phyloP scores from a whole-genome alignment of 1,140 invertebrate genomes.

The Stegodyphus dumicola region DNA sequence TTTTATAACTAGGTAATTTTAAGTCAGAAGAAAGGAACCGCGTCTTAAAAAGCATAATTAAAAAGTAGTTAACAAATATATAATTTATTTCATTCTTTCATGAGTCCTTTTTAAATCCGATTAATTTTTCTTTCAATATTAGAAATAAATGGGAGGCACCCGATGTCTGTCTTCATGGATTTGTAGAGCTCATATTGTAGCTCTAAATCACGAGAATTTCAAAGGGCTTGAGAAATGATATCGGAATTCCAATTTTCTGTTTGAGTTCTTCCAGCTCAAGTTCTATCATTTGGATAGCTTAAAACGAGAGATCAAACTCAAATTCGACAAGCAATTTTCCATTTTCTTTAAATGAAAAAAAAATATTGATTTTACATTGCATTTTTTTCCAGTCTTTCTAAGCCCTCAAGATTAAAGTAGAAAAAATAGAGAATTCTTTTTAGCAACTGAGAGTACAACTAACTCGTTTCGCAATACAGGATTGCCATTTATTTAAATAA shows the following conservation, averaged over 20 bases:
- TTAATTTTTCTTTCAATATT: too few relatives aligned
- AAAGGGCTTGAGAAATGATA: not conserved
- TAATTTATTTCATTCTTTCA: too few relatives aligned
- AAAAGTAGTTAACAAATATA: too few relatives aligned
- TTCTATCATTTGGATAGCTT: not conserved
- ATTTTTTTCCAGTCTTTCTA: not conserved
- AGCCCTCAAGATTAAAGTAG: not conserved
- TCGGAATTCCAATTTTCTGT: not conserved
- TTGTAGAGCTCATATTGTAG: not conserved
- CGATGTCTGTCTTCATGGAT: too few relatives aligned
- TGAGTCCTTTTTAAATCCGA: too few relatives aligned
- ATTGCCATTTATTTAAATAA: not conserved
- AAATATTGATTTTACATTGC: not conserved
- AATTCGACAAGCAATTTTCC: conserved; percentile 1
- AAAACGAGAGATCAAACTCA: not conserved
- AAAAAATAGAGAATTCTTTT: not conserved
- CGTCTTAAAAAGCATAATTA: too few relatives aligned
- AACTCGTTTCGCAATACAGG: not conserved
- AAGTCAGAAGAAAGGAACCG: too few relatives aligned
- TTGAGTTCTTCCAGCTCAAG: not conserved
- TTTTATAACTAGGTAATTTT: too few relatives aligned
- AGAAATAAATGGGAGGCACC: too few relatives aligned
- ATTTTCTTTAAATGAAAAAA: not conserved
- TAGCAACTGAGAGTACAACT: not conserved
- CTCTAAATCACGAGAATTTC: not conserved